These are phyloP conservation scores for Symphodus melops DNA, from an alignment of 2,113 vertebrate species.

Conservation along the genomic window DNA sequence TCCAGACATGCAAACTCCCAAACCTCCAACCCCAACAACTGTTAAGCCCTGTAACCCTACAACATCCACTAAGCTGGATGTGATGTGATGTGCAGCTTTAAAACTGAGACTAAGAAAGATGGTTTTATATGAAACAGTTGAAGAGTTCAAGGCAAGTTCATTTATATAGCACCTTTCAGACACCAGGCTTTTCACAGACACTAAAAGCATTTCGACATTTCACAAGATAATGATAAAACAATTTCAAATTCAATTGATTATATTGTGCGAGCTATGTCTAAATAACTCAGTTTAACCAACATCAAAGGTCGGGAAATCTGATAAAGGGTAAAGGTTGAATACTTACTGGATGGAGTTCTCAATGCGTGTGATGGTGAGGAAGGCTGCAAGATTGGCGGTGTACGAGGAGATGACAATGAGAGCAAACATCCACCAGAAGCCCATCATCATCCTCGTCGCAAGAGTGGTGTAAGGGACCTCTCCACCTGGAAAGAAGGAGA, in stretches of 20 bases:
- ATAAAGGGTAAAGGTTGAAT: not conserved
- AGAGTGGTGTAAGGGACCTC: constrained; percentile 97
- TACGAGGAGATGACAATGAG: constrained; percentile 99
- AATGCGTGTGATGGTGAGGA: constrained; percentile 97
- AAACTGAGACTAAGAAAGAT: not conserved
- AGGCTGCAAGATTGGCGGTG: constrained; percentile 98
- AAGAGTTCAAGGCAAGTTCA: no score
- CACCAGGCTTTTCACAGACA: no score
- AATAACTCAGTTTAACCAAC: no score
- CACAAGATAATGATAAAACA: no score
- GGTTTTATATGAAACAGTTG: not conserved
- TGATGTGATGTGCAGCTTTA: not conserved
- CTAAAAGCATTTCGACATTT: no score
- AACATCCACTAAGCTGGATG: not conserved
- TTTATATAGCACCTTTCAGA: no score
- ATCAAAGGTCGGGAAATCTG: no score
- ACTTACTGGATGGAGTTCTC: constrained; percentile 99
- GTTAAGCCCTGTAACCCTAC: no score
- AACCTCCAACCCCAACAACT: no score
- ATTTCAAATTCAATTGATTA: not conserved
- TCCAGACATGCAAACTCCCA: no score
- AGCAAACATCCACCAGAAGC: constrained; percentile 98
- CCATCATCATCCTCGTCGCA: constrained; percentile 99
- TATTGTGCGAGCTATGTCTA: not conserved
- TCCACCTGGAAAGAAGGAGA: constrained; percentile 83